A percentile compares a stretch with the other conserved stretches of the same genome.
These are phyloP conservation scores for Tryphoninae sp. DNA, from an alignment of 2,888 invertebrate species.

Conservation along the genomic window DNA sequence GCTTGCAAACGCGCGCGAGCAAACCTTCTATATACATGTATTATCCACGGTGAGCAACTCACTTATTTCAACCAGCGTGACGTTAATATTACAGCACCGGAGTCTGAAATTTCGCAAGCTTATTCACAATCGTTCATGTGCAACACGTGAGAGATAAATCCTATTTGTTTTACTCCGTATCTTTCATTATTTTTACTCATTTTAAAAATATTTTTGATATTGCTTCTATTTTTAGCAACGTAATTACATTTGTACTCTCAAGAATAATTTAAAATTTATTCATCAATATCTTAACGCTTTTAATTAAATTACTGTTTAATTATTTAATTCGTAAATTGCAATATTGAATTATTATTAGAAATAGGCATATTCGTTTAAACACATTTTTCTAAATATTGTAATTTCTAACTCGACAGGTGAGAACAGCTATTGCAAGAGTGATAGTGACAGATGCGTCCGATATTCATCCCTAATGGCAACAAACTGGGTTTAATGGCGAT, in stretches of 20 bases:
- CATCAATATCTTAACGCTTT: no score
- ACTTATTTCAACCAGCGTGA: neutral
- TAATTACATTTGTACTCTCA: no score
- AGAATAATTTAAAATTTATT: no score
- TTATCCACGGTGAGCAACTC: neutral
- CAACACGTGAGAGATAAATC: slow-evolving; percentile 23
- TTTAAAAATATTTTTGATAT: neutral
- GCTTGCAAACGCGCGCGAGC: slow-evolving; percentile 24
- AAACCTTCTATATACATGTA: neutral
- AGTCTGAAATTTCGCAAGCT: neutral
- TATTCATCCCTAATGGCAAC: neutral
- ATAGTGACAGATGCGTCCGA: slow-evolving; percentile 6
- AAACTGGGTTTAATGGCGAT: neutral
- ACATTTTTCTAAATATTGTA: neutral
- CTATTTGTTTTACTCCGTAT: slow-evolving; percentile 2
- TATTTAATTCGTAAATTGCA: no score
- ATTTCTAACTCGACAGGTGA: neutral
- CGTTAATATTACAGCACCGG: slow-evolving; percentile 8
- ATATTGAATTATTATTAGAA: no score
- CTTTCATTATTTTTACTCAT: neutral
- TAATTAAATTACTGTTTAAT: no score
- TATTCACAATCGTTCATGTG: slow-evolving; percentile 11
- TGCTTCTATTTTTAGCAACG: neutral
- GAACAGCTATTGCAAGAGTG: neutral
- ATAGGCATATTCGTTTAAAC: no score